Conservation (phyloP, 2,797 vertebrate genomes). For the Sparidentex hasta region DNA sequence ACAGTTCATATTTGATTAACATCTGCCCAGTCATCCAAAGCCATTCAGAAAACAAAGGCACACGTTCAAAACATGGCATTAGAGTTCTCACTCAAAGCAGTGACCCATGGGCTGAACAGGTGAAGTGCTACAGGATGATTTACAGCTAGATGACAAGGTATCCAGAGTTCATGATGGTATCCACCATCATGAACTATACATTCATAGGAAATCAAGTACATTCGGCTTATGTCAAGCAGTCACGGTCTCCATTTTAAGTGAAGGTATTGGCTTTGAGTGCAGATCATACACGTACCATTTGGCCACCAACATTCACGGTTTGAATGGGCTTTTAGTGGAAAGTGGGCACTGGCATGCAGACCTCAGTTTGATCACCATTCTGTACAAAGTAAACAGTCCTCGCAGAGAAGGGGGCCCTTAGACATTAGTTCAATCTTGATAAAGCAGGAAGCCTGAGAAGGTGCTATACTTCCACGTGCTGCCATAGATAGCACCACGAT, state of each 20-base stretch:
- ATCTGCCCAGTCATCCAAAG: slow-evolving; percentile 42
- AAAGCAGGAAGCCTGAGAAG: slow-evolving; percentile 97
- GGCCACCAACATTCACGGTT: slow-evolving; percentile 8
- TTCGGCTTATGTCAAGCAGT: slow-evolving; percentile 23
- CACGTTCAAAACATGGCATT: slow-evolving; percentile 62
- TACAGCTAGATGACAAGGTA: slow-evolving; percentile 13
- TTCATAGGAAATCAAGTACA: slow-evolving; percentile 25
- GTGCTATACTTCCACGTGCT: slow-evolving; percentile 99
- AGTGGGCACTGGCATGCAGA: slow-evolving; percentile 43
- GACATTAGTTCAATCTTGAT: slow-evolving; percentile 90
- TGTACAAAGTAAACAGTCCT: slow-evolving; percentile 74
- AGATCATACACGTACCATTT: neutral
- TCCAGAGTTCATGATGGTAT: too few relatives aligned
- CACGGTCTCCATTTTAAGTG: slow-evolving; percentile 2
- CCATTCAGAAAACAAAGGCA: slow-evolving; percentile 63
- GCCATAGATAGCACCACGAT: slow-evolving; percentile 97
- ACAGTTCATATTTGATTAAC: slow-evolving; percentile 16
- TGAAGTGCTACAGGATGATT: slow-evolving; percentile 6
- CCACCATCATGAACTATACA: slow-evolving; percentile 35
- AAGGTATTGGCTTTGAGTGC: neutral
- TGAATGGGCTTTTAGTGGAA: slow-evolving; percentile 15
- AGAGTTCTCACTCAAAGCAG: slow-evolving; percentile 35
- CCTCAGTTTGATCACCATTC: slow-evolving; percentile 32
- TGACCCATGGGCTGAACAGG: slow-evolving; percentile 3
- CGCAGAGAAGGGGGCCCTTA: slow-evolving; percentile 2